phyloP scores from a whole-genome alignment of 2,888 invertebrate species.

The Matsumyia berberina region DNA sequence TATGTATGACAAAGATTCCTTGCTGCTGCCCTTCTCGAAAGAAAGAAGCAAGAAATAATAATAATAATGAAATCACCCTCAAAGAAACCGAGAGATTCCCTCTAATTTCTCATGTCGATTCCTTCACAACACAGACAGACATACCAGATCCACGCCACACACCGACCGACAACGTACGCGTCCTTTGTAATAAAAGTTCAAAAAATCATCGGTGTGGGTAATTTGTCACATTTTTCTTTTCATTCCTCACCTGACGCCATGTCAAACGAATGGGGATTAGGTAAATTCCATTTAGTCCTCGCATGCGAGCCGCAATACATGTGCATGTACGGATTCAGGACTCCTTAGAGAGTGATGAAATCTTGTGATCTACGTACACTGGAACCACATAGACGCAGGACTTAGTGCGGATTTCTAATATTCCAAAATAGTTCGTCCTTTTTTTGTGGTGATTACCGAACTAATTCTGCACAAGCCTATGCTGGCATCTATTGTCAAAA shows the following conservation, averaged over 20 bases:
- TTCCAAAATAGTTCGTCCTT: slow-evolving; percentile 68
- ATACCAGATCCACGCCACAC: slow-evolving; percentile 25
- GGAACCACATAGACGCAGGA: slow-evolving; percentile 44
- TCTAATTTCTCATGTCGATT: slow-evolving; percentile 61
- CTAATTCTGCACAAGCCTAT: slow-evolving; percentile 63
- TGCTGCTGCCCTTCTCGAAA: background rate
- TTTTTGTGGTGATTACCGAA: slow-evolving; percentile 63
- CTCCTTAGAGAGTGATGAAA: slow-evolving; percentile 66
- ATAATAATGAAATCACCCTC: slow-evolving; percentile 68
- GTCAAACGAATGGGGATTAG: slow-evolving; percentile 75
- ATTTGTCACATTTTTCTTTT: slow-evolving; percentile 77
- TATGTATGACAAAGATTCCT: slow-evolving; percentile 17
- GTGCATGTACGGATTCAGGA: slow-evolving; percentile 39
- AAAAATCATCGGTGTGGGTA: slow-evolving; percentile 76
- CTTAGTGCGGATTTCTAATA: slow-evolving; percentile 47
- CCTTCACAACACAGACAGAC: slow-evolving; percentile 59
- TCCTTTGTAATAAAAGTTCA: slow-evolving; percentile 74
- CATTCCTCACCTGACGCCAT: slow-evolving; percentile 74
- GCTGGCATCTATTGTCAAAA: slow-evolving; percentile 70
- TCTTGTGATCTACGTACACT: slow-evolving; percentile 62
- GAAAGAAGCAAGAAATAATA: slow-evolving; percentile 28
- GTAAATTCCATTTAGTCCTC: slow-evolving; percentile 74
- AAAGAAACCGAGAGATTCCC: slow-evolving; percentile 43
- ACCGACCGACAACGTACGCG: background rate
- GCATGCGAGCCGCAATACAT: slow-evolving; percentile 7